Conservation (phyloP, 2,888 invertebrate genomes). For the Chromoteleia sp. region DNA sequence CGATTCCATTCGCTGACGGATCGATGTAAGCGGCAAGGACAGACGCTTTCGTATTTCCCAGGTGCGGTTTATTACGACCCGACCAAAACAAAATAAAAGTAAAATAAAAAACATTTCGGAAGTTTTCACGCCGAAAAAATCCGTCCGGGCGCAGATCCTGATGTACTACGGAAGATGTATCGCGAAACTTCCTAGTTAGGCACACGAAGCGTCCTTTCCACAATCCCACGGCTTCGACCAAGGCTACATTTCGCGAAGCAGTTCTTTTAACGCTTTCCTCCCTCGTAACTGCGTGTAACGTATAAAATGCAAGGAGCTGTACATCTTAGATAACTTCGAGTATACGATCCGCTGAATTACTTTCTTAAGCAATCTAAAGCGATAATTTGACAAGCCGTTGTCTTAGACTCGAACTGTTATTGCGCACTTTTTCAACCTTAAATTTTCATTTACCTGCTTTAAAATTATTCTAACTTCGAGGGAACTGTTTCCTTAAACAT, state of each 20-base stretch:
- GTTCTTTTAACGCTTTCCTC: conserved; percentile 42
- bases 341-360: conserved; percentile 23
- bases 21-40: too few species aligned
- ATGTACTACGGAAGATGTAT: conserved; percentile 46
- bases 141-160: conserved; percentile 11
- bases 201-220: conserved; percentile 44
- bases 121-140: conserved; percentile 40
- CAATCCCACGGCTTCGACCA: conserved; percentile 23
- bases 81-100: conserved; percentile 26
- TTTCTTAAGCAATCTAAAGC: conserved; percentile 22
- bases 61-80: conserved; percentile 27
- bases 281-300: conserved; percentile 36
- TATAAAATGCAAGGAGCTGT: conserved; percentile 33
- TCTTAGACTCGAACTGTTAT: conserved; percentile 2
- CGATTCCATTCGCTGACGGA: too few species aligned
- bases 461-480: too few species aligned
- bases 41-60: conserved; percentile 13
- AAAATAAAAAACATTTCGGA: conserved; percentile 42
- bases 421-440: conserved; percentile 11
- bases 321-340: conserved; percentile 33
- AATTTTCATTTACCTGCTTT: too few species aligned
- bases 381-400: conserved; percentile 37
- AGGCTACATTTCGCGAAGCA: conserved; percentile 31
- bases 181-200: conserved; percentile 57
- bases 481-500: too few species aligned